Evolutionary conservation across 2,888 invertebrate genomes (phyloP).

Genomic region (Ophioninae sp.): DNA sequence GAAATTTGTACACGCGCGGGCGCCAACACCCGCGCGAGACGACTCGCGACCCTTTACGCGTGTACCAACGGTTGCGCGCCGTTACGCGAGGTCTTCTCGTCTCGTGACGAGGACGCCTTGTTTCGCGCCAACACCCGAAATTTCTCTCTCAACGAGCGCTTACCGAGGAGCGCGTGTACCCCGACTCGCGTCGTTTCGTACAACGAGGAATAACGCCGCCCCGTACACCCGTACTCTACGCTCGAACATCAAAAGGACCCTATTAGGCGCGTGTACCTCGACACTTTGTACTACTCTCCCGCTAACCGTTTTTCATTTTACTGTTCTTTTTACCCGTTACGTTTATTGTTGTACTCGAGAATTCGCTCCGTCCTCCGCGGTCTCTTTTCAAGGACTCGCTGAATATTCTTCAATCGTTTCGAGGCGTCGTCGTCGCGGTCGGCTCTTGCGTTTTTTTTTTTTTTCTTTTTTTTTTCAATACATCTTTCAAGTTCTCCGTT

Average conservation of each 20-base stretch:
- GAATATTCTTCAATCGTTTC: no score
- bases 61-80: constrained; percentile 55
- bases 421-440: no score
- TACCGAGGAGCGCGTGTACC: constrained; percentile 26
- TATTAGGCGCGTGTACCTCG: constrained; percentile 45
- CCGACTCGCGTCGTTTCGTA: constrained; percentile 25
- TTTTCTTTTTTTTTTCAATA: no score
- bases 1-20: neutral
- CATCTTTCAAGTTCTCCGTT: no score
- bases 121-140: constrained; percentile 58
- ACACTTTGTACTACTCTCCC: constrained; percentile 28
- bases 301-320: neutral
- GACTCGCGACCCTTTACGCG: constrained; percentile 43
- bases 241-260: constrained; percentile 56
- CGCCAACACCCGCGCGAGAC: neutral
- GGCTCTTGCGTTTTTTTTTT: no score
- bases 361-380: no score
- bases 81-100: constrained; percentile 61
- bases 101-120: constrained; percentile 51
- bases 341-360: no score
- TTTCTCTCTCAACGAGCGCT: constrained; percentile 59
- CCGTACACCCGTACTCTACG: constrained; percentile 1
- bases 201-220: constrained; percentile 41
- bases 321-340: neutral
- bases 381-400: neutral